Evolutionary conservation across 2,888 invertebrate genomes (phyloP).

Genomic region (Yponomeuta plumbellus): DNA sequence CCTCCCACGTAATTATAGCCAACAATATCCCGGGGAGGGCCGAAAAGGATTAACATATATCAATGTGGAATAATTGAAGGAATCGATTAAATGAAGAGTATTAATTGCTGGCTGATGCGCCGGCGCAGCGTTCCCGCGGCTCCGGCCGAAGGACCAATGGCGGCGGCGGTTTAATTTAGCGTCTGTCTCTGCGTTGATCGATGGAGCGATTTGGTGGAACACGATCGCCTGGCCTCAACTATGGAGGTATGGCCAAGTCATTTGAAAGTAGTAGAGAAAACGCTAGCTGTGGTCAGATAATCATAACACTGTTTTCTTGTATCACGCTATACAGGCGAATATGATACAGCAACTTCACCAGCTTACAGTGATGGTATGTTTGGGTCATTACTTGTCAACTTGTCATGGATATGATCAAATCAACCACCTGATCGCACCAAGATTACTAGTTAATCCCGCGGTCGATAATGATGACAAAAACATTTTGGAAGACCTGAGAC

Average conservation of each 20-base stretch:
- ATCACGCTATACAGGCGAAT: not conserved
- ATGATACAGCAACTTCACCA: too few relatives aligned
- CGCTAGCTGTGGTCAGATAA: not conserved
- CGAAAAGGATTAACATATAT: constrained; percentile 72
- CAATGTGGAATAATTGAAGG: constrained; percentile 74
- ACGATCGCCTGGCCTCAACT: not conserved
- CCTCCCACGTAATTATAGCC: constrained; percentile 75
- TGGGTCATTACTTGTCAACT: too few relatives aligned
- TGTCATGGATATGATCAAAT: too few relatives aligned
- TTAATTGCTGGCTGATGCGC: constrained; percentile 74
- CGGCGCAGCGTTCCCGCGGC: constrained; percentile 38
- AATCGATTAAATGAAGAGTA: constrained; percentile 75
- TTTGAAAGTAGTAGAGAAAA: not conserved
- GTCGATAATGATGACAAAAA: not conserved
- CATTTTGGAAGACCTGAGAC: not conserved
- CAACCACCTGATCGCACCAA: too few relatives aligned
- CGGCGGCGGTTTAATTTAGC: constrained; percentile 14
- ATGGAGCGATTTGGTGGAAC: constrained; percentile 4
- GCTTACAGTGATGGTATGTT: too few relatives aligned
- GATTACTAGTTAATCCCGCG: not conserved
- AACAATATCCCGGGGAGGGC: constrained; percentile 71
- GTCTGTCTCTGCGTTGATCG: constrained; percentile 16
- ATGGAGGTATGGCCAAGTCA: not conserved
- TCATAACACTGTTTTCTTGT: not conserved
- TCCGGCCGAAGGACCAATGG: not conserved